These are phyloP conservation scores for Crotalus viridis DNA, from an alignment of 2,113 vertebrate genomes.

Conservation along the genomic window DNA sequence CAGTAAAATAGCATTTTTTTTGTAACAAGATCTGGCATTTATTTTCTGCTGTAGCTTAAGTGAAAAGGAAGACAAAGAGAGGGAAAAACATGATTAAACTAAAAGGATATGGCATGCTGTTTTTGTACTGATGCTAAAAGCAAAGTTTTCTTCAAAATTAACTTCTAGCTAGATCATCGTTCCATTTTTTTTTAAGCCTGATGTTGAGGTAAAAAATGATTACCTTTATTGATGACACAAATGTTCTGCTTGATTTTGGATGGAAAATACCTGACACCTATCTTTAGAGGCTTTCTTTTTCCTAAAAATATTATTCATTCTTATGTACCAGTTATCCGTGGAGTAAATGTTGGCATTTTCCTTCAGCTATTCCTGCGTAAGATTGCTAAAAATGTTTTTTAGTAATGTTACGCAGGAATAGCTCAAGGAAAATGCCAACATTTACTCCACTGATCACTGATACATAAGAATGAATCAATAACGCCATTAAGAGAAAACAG, in stretches of 20 bases:
- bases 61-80: neutral
- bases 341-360: neutral
- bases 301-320: neutral
- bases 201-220: neutral
- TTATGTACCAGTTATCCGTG: neutral
- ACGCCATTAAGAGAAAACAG: neutral
- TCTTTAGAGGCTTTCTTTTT: neutral
- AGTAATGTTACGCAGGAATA: neutral
- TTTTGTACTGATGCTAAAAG: neutral
- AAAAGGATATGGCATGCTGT: neutral
- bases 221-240: neutral
- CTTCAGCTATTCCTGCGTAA: neutral
- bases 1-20: neutral
- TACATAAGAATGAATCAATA: neutral
- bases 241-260: neutral
- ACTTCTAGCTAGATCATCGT: neutral
- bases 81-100: neutral
- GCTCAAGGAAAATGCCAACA: neutral
- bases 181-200: neutral
- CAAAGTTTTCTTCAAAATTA: constrained; percentile 1
- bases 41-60: neutral
- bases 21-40: neutral
- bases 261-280: neutral
- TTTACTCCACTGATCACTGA: neutral
- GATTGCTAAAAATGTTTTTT: neutral